Percentiles rank a stretch among this genome's conserved stretches.
phyloP scores from a whole-genome alignment of 2,888 invertebrate genomes.

The Orthonychiurus folsomi region DNA sequence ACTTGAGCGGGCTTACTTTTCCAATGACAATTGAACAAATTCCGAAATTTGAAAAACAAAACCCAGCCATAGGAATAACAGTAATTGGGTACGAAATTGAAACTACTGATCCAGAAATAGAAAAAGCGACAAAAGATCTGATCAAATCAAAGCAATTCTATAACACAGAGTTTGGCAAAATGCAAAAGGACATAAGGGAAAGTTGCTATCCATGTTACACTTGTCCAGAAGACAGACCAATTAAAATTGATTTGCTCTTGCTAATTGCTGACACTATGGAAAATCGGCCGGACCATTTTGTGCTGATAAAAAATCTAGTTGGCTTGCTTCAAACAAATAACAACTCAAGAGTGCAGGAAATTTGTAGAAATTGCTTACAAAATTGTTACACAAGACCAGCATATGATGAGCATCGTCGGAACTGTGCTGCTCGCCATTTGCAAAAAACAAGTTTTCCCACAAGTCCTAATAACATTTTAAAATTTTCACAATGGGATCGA shows the following conservation, averaged over 20 bases:
- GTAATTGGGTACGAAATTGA: constrained; percentile 10
- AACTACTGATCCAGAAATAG: neutral
- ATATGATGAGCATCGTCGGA: neutral
- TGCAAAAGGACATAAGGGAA: neutral
- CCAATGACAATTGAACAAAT: constrained; percentile 13
- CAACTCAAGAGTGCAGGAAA: neutral
- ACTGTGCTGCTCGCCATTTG: neutral
- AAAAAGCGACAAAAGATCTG: neutral
- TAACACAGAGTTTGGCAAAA: neutral
- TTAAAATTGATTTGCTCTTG: neutral
- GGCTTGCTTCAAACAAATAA: neutral
- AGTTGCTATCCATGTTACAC: neutral
- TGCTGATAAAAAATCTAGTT: neutral
- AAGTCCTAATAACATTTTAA: neutral
- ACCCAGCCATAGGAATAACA: constrained; percentile 5
- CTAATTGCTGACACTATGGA: neutral
- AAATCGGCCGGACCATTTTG: neutral
- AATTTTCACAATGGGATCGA: neutral
- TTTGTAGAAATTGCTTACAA: constrained; percentile 11
- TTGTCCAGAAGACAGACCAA: neutral
- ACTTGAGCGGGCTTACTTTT: constrained; percentile 8
- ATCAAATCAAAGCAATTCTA: neutral
- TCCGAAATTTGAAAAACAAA: constrained; percentile 11
- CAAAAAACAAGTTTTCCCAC: neutral
- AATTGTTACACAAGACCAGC: neutral